Conservation (phyloP, 64 coral and sea anemone species). For the Stichodactyla mertensii region DNA sequence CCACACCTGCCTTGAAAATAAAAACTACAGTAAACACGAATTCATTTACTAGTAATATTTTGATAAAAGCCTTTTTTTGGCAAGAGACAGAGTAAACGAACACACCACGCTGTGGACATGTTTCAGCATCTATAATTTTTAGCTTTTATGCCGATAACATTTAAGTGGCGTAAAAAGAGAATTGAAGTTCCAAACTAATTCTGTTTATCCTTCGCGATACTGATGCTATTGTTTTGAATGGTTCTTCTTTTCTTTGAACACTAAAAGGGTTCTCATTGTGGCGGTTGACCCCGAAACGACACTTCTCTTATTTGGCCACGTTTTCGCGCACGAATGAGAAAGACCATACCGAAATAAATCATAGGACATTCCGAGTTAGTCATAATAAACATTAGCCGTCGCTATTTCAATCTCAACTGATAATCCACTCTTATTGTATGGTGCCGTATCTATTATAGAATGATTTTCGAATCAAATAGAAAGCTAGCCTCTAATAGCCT, state of each 20-base stretch:
- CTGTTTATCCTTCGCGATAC: not conserved
- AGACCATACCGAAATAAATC: not conserved
- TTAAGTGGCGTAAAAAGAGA: not conserved
- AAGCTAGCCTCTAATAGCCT: not conserved
- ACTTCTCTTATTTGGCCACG: not conserved
- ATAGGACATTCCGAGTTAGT: not conserved
- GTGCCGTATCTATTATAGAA: not conserved
- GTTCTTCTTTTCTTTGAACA: not conserved
- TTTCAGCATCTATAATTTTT: not conserved
- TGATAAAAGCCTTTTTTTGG: not conserved
- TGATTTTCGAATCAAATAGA: not conserved
- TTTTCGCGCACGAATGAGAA: not conserved
- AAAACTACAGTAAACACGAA: not conserved
- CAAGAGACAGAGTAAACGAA: not conserved
- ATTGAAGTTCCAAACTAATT: not conserved
- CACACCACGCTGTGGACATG: not conserved
- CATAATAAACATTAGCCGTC: not conserved
- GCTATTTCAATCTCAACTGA: not conserved
- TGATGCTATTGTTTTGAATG: not conserved
- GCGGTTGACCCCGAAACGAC: not conserved
- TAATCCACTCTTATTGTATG: not conserved
- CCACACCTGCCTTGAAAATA: not conserved
- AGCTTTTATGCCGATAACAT: not conserved
- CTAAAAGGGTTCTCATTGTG: not conserved
- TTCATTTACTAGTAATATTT: not conserved